Evolutionary conservation across 2,113 vertebrate genomes (phyloP).

Genomic region (Recurvirostra avosetta): DNA sequence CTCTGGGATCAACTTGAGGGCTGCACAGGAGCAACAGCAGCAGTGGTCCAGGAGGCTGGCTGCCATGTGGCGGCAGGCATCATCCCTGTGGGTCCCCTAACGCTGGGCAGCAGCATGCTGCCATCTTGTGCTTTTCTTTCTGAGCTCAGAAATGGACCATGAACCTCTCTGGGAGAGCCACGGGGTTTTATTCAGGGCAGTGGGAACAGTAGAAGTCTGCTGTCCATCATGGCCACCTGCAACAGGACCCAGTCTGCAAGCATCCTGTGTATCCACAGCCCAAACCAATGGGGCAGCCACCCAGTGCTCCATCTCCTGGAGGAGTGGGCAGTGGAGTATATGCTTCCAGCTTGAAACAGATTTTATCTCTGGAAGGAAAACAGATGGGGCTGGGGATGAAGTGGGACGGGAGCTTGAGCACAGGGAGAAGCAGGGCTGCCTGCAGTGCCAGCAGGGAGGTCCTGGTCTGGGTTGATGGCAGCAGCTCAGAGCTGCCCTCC

Average conservation of each 20-base stretch:
- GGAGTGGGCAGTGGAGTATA: not conserved
- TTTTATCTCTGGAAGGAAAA: slow-evolving; percentile 47
- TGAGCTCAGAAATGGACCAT: not conserved
- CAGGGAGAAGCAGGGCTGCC: not conserved
- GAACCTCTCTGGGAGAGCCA: not conserved
- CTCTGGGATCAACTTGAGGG: not conserved
- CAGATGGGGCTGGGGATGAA: not conserved
- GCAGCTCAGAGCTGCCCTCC: not conserved
- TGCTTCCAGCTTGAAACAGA: slow-evolving; percentile 31
- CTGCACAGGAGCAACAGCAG: not conserved
- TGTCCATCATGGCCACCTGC: not conserved
- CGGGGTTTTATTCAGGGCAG: not conserved
- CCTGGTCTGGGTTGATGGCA: accelerated
- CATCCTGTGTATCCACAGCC: not conserved
- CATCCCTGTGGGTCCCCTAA: not conserved
- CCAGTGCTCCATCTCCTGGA: not conserved
- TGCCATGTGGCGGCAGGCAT: not conserved
- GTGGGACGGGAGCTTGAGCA: not conserved
- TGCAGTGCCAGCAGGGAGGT: accelerated
- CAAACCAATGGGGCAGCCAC: not conserved
- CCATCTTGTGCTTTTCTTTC: not conserved
- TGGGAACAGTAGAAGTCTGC: not conserved
- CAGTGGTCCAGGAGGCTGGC: not conserved
- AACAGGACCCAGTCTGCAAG: accelerated
- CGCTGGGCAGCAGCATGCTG: not conserved